Base-by-base conservation (phyloP, 2,888 invertebrate species). In the Amphiduros pacificus region DNA sequence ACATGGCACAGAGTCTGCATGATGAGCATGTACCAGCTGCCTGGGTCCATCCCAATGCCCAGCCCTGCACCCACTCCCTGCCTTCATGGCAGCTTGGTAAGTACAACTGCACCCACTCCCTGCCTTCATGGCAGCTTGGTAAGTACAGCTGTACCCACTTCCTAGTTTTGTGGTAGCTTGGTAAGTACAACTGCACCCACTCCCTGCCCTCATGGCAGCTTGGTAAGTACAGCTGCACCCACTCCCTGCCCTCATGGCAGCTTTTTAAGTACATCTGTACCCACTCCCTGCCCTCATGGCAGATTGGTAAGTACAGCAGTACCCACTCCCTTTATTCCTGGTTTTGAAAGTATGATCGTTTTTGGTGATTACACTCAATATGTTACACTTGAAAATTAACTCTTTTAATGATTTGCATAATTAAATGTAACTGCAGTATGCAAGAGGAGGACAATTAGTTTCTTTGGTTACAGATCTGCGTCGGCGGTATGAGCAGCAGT, bases 11-110 rank as follows among this genome's bases (percentile, higher is more conserved):
- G 52, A 73, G 76, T 63, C 70, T 81, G 44, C 74, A 75, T 63
- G 73, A 75, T 51, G 79, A 80, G 52, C 73, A 73, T 57, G 77
- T 81, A 5, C 81, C 81, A 0, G 70, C 75, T 11, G 71, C 74
- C 20, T 81, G 81, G 81, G 68, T 77, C 26, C 80, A 80, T 66
- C 77, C 76, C 24, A 78, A 77, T 68, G 71, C 73, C 49, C 77
- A 77, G 64, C 79, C 80, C n/a, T 73, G 74, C 62, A 77, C 77
- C 9, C 79, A 80, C 66, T 74, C 76, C 20, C 72, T 81, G 1
- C 62, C 74, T 31, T 77, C 79, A 17, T 81, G 81, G 81, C 71
- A 78, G 4, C 67, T 71, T 61, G 77, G 80, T 80, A 59, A 63
- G 66, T 67, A 9, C 17, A 24, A 44, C 17, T 14, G n/a, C 49